phyloP scores from a whole-genome alignment of 2,888 invertebrate species.

The Noctua fimbriata region DNA sequence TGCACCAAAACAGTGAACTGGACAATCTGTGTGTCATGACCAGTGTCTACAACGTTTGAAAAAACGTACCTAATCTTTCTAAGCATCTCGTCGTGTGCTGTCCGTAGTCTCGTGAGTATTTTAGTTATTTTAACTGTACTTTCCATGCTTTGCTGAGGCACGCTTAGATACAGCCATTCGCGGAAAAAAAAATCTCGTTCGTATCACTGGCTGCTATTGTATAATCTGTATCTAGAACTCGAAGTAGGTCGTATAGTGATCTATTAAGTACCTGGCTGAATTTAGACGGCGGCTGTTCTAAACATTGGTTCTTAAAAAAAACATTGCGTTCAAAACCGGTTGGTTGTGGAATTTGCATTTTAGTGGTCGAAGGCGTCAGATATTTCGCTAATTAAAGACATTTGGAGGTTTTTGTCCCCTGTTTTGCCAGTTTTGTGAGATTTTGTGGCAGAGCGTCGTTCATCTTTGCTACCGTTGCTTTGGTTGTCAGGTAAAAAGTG shows the following conservation, averaged over 20 bases:
- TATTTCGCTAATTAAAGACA: slow-evolving; percentile 59
- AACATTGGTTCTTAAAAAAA: slow-evolving; percentile 57
- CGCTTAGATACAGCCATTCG: slow-evolving; percentile 79
- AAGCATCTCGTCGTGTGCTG: slow-evolving; percentile 76
- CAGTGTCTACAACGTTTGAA: slow-evolving; percentile 71
- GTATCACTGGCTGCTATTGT: slow-evolving; percentile 59
- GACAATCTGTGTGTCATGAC: slow-evolving; percentile 72
- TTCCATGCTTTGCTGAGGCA: slow-evolving; percentile 80
- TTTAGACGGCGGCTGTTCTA: slow-evolving; percentile 63
- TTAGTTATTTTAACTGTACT: slow-evolving; percentile 87
- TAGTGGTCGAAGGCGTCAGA: slow-evolving; percentile 56
- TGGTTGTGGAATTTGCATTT: slow-evolving; percentile 61
- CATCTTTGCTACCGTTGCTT: slow-evolving; percentile 24
- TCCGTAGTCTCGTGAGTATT: slow-evolving; percentile 83
- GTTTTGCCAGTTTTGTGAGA: slow-evolving; percentile 43
- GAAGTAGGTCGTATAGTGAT: slow-evolving; percentile 77
- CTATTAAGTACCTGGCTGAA: slow-evolving; percentile 64
- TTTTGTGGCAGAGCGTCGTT: slow-evolving; percentile 24
- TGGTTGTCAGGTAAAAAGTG: slow-evolving; percentile 41
- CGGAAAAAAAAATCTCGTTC: slow-evolving; percentile 79
- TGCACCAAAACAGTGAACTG: slow-evolving; percentile 78
- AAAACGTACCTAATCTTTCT: slow-evolving; percentile 75
- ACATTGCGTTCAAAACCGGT: slow-evolving; percentile 64
- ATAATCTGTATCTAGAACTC: slow-evolving; percentile 71
- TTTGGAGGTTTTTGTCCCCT: slow-evolving; percentile 56